Conservation (phyloP, 2,797 vertebrate species). For the Myotis planiceps region DNA sequence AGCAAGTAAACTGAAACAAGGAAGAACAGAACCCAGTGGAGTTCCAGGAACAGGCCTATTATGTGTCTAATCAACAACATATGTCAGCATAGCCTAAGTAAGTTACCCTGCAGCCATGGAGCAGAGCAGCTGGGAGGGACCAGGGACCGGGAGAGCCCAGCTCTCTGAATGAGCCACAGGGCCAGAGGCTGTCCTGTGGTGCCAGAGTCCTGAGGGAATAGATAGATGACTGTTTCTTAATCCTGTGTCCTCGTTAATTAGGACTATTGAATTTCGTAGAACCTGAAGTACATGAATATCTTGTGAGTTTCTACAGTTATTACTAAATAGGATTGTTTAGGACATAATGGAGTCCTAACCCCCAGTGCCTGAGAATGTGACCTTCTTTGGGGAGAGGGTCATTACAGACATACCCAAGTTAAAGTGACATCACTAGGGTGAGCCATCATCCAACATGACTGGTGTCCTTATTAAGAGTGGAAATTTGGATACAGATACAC, state of each 20-base stretch:
- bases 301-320: background rate
- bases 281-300: background rate
- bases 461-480: background rate
- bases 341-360: background rate
- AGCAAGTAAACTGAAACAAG: background rate
- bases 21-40: background rate
- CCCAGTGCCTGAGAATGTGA: background rate
- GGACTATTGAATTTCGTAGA: background rate
- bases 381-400: background rate
- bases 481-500: background rate
- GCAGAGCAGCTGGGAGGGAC: background rate
- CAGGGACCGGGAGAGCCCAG: background rate
- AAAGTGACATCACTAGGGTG: background rate
- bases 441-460: background rate
- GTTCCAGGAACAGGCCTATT: background rate
- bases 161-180: background rate
- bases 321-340: background rate
- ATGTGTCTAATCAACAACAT: background rate
- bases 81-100: background rate
- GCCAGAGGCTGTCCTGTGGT: background rate
- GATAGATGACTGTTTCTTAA: background rate
- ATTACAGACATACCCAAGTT: background rate
- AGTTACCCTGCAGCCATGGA: background rate
- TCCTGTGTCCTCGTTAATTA: background rate
- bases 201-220: background rate